Evolutionary conservation across 2,113 vertebrate genomes (phyloP).

Genomic region (Sinocyclocheilus rhinocerous): DNA sequence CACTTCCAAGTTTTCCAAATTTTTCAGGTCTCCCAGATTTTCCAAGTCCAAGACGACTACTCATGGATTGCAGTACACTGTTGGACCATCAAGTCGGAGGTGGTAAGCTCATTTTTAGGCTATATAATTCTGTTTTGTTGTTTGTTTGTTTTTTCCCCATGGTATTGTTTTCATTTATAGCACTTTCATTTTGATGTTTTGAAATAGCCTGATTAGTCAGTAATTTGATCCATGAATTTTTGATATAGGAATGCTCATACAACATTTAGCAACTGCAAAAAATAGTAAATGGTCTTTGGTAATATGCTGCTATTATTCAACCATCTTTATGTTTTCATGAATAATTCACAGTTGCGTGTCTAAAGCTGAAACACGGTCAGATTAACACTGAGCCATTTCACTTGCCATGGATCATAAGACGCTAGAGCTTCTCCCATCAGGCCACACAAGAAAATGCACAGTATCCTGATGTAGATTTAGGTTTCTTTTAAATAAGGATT

Average conservation of each 20-base stretch:
- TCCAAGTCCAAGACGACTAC: slow-evolving; percentile 37
- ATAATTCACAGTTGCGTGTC: not conserved
- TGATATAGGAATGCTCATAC: not conserved
- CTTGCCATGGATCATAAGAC: slow-evolving; percentile 48
- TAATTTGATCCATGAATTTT: too few species aligned
- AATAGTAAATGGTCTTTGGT: not conserved
- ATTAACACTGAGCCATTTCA: slow-evolving; percentile 55
- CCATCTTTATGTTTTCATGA: not conserved
- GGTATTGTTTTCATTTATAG: not conserved
- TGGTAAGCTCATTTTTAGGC: not conserved
- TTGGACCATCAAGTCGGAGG: slow-evolving; percentile 41
- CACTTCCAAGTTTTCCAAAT: slow-evolving; percentile 29
- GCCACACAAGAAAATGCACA: not conserved
- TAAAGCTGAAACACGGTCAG: slow-evolving; percentile 16
- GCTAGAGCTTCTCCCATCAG: not conserved
- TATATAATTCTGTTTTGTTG: not conserved
- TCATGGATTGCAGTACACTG: slow-evolving; percentile 40
- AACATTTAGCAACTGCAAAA: not conserved
- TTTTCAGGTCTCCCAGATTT: slow-evolving; percentile 31
- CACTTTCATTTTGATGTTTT: not conserved
- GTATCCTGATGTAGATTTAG: not conserved
- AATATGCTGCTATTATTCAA: not conserved
- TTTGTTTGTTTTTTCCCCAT: not conserved
- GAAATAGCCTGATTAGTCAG: not conserved
- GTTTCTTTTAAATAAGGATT: not conserved